These are phyloP conservation scores for Sphaerophoria rueppellii DNA, from an alignment of 2,888 invertebrate genomes.

Conservation along the genomic window DNA sequence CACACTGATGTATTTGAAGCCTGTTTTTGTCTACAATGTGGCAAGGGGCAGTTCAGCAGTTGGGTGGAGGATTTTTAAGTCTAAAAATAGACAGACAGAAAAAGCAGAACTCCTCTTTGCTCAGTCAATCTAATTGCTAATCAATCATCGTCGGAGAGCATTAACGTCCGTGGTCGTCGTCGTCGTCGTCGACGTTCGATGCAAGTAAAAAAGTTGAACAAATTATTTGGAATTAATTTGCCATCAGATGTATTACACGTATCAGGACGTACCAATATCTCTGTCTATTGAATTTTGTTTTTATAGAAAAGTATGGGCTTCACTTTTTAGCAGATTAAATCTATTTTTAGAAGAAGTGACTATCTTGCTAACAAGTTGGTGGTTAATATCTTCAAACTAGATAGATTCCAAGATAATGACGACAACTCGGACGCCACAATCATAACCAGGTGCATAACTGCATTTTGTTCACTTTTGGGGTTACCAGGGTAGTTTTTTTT, in stretches of 20 bases:
- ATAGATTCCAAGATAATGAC: conserved; percentile 63
- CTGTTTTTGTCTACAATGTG: conserved; percentile 7
- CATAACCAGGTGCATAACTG: background rate
- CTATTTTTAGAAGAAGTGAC: conserved; percentile 64
- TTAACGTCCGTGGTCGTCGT: background rate
- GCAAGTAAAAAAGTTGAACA: conserved; percentile 64
- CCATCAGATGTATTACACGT: conserved; percentile 11
- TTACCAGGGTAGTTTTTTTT: conserved; percentile 1
- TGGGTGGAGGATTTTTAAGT: conserved; percentile 4
- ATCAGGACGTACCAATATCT: background rate
- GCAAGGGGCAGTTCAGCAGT: background rate
- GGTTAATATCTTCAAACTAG: conserved; percentile 44
- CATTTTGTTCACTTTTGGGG: background rate
- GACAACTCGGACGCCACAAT: conserved; percentile 11
- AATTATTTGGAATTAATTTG: conserved; percentile 73
- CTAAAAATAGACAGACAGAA: conserved; percentile 60
- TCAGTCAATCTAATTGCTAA: conserved; percentile 70
- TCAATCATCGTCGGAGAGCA: conserved; percentile 66
- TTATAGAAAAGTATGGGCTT: background rate
- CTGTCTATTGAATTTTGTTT: background rate
- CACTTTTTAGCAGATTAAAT: conserved; percentile 40
- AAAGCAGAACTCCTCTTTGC: conserved; percentile 11
- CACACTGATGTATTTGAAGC: conserved; percentile 15
- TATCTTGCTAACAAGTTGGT: conserved; percentile 50
- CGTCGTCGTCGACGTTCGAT: conserved; percentile 20